Percentiles rank a stretch among this genome's conserved stretches.
Conservation (phyloP, 1,140 invertebrate genomes). For the Orchestia grillus region DNA sequence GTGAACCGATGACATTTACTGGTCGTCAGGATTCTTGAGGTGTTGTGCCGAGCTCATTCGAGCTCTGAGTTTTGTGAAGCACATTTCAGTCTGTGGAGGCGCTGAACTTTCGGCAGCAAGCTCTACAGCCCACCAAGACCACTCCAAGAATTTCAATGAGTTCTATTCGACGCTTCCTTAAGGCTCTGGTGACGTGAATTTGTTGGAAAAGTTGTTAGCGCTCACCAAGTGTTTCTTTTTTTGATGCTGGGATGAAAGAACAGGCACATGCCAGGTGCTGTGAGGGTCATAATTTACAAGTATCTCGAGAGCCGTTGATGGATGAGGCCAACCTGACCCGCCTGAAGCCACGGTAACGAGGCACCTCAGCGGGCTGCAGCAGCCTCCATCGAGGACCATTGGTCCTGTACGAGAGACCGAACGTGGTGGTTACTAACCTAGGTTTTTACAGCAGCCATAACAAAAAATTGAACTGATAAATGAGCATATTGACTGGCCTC, state of each 20-base stretch:
- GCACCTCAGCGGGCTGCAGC: not conserved
- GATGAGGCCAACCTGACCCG: not conserved
- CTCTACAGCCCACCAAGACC: constrained; percentile 44
- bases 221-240: not conserved
- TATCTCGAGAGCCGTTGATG: constrained; percentile 4
- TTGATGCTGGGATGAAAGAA: not conserved
- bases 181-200: constrained; percentile 32
- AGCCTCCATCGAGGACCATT: too few relatives aligned
- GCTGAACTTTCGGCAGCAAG: constrained; percentile 48
- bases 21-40: constrained; percentile 31
- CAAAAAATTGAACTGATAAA: too few relatives aligned
- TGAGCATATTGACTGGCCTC: too few relatives aligned
- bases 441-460: too few relatives aligned
- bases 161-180: constrained; percentile 25
- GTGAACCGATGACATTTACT: not conserved
- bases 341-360: not conserved
- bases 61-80: constrained; percentile 43
- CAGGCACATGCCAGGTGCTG: not conserved
- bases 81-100: constrained; percentile 35
- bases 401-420: too few relatives aligned
- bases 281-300: constrained; percentile 12
- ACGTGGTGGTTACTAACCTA: too few relatives aligned
- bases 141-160: constrained; percentile 50
- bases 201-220: constrained; percentile 41
- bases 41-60: constrained; percentile 39